Evolutionary conservation across 2,888 invertebrate genomes (phyloP).

Genomic region (Drosophila multiciliata): DNA sequence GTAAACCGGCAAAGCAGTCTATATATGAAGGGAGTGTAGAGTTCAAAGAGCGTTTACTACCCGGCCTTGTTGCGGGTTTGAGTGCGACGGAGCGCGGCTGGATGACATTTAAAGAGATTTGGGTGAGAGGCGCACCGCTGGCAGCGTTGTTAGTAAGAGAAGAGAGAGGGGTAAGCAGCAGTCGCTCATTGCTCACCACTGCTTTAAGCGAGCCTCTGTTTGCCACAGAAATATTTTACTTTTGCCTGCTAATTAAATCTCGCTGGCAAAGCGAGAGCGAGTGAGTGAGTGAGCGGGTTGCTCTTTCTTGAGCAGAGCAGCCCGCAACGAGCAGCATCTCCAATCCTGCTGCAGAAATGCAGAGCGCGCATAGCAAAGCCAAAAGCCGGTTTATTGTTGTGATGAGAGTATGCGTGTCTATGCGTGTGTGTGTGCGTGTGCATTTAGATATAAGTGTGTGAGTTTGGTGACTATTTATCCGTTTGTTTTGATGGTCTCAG

Average conservation of each 20-base stretch:
- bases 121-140: slow-evolving; percentile 48
- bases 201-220: slow-evolving; percentile 58
- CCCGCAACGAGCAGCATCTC: slow-evolving; percentile 64
- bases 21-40: slow-evolving; percentile 59
- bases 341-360: slow-evolving; percentile 76
- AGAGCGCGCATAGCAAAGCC: slow-evolving; percentile 73
- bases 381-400: slow-evolving; percentile 71
- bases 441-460: slow-evolving; percentile 29
- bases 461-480: slow-evolving; percentile 50
- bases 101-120: slow-evolving; percentile 75
- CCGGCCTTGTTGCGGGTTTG: slow-evolving; percentile 55
- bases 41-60: slow-evolving; percentile 71
- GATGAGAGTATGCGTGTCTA: slow-evolving; percentile 49
- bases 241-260: slow-evolving; percentile 66
- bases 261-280: slow-evolving; percentile 34
- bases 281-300: slow-evolving; percentile 51
- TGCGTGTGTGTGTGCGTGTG: slow-evolving; percentile 18
- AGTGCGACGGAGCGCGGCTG: slow-evolving; percentile 49
- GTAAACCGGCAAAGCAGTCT: slow-evolving; percentile 19
- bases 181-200: slow-evolving; percentile 51
- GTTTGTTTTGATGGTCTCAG: slow-evolving; percentile 59
- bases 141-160: slow-evolving; percentile 28
- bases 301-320: slow-evolving; percentile 57
- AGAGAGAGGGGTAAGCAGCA: slow-evolving; percentile 32
- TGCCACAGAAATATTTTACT: slow-evolving; percentile 42